Evolutionary conservation across 2,113 vertebrate species (phyloP).

Genomic region (Sander lucioperca): DNA sequence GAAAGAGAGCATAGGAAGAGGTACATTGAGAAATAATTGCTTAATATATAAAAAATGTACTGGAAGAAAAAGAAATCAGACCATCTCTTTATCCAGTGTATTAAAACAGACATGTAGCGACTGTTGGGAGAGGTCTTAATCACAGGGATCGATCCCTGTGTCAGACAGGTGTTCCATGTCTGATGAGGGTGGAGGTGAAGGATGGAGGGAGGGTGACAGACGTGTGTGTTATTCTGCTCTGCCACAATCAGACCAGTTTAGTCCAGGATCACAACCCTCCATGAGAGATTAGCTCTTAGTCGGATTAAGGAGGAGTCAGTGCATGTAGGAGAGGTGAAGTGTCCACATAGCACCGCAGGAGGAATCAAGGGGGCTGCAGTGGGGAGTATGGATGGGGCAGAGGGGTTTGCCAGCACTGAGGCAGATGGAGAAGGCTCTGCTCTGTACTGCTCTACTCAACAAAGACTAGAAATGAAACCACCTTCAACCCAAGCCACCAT

Average conservation of each 20-base stretch:
- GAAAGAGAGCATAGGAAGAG: neutral
- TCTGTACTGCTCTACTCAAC: neutral
- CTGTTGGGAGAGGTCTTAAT: constrained; percentile 37
- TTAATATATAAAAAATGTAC: constrained; percentile 41
- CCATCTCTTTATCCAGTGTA: constrained; percentile 1
- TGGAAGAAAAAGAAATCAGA: constrained; percentile 31
- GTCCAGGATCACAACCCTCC: constrained; percentile 42
- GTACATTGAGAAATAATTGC: constrained; percentile 45
- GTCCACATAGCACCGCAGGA: constrained; percentile 52
- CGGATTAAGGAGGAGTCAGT: constrained; percentile 73
- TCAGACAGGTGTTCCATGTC: constrained; percentile 65
- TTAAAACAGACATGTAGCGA: constrained; percentile 6
- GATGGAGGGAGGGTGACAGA: constrained; percentile 25
- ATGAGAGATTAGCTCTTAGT: constrained; percentile 78
- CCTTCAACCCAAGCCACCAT: neutral
- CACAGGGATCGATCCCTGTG: constrained; percentile 42
- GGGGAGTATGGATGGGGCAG: neutral
- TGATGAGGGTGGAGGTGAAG: constrained; percentile 15
- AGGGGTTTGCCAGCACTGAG: constrained; percentile 2
- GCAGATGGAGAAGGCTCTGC: constrained; percentile 32
- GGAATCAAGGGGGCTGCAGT: constrained; percentile 38
- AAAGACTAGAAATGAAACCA: constrained; percentile 11
- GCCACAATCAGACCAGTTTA: constrained; percentile 36
- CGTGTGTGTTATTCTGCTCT: constrained; percentile 16
- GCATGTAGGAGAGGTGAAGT: constrained; percentile 71